Percentiles rank a stretch among this genome's conserved stretches.
phyloP scores from a whole-genome alignment of 2,888 invertebrate genomes.

The Stomorhina lunata region DNA sequence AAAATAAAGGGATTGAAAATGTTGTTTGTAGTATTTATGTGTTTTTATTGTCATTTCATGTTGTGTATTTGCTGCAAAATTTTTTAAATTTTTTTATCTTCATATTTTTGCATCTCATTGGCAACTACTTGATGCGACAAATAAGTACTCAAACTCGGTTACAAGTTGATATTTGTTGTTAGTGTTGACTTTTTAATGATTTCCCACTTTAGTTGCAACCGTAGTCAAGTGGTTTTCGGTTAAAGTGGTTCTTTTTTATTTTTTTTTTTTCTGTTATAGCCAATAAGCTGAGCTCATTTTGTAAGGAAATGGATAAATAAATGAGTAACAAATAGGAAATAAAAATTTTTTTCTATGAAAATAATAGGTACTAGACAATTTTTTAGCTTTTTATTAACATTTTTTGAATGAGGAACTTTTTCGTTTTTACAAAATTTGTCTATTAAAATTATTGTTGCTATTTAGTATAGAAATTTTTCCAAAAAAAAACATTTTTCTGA shows the following conservation, averaged over 20 bases:
- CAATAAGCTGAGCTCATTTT: constrained; percentile 43
- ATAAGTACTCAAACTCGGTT: constrained; percentile 57
- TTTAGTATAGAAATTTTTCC: too few species aligned
- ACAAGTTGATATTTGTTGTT: constrained; percentile 52
- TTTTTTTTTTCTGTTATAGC: background rate
- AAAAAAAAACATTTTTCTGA: too few species aligned
- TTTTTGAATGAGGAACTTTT: too few species aligned
- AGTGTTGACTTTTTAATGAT: constrained; percentile 59
- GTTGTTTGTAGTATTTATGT: background rate
- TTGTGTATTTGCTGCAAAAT: constrained; percentile 29
- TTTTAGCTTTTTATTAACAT: too few species aligned
- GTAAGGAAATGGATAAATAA: background rate
- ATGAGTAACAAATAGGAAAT: background rate
- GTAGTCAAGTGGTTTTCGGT: constrained; percentile 52
- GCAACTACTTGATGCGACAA: constrained; percentile 62
- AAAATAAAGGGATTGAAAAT: background rate
- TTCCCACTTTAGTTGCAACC: constrained; percentile 50
- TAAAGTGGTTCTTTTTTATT: constrained; percentile 16
- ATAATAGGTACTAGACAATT: too few species aligned
- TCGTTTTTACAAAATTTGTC: too few species aligned
- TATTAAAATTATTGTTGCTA: too few species aligned
- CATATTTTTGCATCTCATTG: constrained; percentile 53
- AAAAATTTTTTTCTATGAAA: background rate
- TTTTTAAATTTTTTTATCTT: background rate
- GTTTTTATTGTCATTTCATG: constrained; percentile 9